Evolutionary conservation across 2,113 vertebrate species (phyloP).

Genomic region (Meles meles): DNA sequence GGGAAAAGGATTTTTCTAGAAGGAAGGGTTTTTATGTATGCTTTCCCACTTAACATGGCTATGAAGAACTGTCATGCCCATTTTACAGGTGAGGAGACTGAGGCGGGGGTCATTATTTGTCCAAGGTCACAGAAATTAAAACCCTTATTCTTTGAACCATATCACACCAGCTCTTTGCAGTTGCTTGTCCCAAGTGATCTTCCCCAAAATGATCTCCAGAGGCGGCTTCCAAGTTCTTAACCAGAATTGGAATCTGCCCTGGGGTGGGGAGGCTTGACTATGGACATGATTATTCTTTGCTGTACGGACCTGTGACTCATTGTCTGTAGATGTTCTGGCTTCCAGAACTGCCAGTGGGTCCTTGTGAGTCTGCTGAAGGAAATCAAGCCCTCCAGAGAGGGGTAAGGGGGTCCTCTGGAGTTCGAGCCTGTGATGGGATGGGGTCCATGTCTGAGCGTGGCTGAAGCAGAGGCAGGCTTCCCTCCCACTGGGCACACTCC

Average conservation of each 20-base stretch:
- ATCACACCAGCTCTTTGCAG: background rate
- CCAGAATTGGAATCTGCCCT: background rate
- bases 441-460: background rate
- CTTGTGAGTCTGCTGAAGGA: background rate
- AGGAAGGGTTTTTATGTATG: background rate
- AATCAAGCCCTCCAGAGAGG: background rate
- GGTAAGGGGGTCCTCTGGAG: background rate
- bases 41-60: background rate
- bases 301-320: accelerated
- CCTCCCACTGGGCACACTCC: background rate
- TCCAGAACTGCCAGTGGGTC: background rate
- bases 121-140: background rate
- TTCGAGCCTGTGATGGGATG: background rate
- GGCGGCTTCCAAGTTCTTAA: background rate
- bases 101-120: background rate
- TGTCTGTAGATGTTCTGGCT: background rate
- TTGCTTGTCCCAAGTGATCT: background rate
- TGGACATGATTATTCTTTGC: background rate
- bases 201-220: background rate
- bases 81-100: background rate
- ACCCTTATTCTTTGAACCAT: background rate
- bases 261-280: background rate
- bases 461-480: background rate
- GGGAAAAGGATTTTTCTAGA: background rate
- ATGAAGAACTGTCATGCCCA: no score